These are phyloP conservation scores for Linurgus olivaceus DNA, from an alignment of 2,797 vertebrate species.

Conservation along the genomic window DNA sequence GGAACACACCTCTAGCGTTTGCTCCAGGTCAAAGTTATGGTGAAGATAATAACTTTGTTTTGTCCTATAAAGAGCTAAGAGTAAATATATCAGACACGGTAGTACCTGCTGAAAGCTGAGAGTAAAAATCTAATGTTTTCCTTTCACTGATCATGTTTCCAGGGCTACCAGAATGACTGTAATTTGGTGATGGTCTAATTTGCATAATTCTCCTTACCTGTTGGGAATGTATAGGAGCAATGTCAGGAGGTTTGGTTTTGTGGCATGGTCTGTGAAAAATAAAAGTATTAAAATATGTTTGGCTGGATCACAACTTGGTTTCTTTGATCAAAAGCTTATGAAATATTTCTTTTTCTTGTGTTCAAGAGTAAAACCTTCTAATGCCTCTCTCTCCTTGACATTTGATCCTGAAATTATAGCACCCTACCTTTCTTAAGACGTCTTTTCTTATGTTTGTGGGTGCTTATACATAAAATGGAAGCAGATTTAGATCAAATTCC, in stretches of 20 bases:
- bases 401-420: background rate
- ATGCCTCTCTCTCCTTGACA: background rate
- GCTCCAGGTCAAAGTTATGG: background rate
- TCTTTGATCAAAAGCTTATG: background rate
- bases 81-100: background rate
- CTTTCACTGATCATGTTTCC: background rate
- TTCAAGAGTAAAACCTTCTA: background rate
- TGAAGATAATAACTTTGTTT: background rate
- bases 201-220: conserved; percentile 40
- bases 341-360: background rate
- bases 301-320: background rate
- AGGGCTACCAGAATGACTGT: background rate
- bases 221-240: background rate
- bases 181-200: background rate
- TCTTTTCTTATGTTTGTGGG: background rate
- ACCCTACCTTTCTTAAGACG: background rate
- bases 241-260: background rate
- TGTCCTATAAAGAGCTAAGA: background rate
- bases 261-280: conserved; percentile 1
- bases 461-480: background rate
- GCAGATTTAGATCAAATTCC: background rate
- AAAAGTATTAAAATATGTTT: background rate
- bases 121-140: background rate
- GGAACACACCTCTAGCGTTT: background rate
- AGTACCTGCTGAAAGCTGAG: background rate